Evolutionary conservation across 2,797 vertebrate genomes (phyloP), one percentile per base, ranked within the genome.

Genomic region (Sebastes iracundus): DNA sequence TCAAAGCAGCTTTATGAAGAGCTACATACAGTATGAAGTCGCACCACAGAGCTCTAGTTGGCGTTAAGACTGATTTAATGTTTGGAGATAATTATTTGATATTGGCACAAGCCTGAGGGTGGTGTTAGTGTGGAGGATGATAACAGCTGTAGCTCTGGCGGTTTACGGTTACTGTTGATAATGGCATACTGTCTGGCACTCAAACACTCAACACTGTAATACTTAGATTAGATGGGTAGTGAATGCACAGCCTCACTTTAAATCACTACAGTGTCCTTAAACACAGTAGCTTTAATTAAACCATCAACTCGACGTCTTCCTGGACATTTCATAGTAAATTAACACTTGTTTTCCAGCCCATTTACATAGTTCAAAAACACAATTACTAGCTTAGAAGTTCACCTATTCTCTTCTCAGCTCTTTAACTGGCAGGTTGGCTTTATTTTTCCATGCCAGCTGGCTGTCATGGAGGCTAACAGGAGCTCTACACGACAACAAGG

Each of bases 1-100:
- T 90, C 49, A 63, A 25, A 70, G 72, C 58, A n/a, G 61, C 30
- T 75, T 55, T 20, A 25, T 28, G 82, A 78, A 72, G 71, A 86
- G 68, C 25, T 23, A 5, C 13, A 75, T 53, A 10, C 11, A 58
- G 53, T 53, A 27, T n/a, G 35, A 60, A 33, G 22, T 25, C 25
- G 23, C 52, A 77, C 33, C 49, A 10, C 25, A 14, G 13, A 49
- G 6, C 28, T 72, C 59, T 66, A 55, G 32, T 30, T 68, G 14
- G 13, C 59, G 25, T 32, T 62, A 13, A 62, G 52, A 42, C 52
- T 46, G 33, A 16, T 75, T 65, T 27, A 28, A 66, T 73, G 67
- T 68, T 82, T 55, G 60, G 27, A 71, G 65, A 49, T 69, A 28
- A 67, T 80, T 73, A 77, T 83, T 78, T 55, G 38, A 52, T 68